A percentile compares a stretch with the other conserved stretches of the same genome.
These are phyloP conservation scores for Coilia nasus DNA, from an alignment of 2,797 vertebrate genomes.

Conservation along the genomic window DNA sequence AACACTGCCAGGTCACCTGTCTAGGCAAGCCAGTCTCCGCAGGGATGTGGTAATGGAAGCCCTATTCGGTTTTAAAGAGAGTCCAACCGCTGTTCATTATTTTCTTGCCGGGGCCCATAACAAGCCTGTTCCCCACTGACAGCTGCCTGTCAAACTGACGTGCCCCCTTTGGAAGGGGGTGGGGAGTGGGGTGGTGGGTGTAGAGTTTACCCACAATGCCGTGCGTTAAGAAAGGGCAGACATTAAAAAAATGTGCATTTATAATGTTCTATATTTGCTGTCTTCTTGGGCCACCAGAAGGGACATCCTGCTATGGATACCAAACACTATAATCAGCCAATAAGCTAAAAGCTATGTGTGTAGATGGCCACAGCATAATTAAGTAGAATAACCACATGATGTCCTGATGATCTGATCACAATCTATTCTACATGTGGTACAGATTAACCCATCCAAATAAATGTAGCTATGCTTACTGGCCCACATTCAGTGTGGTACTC, in stretches of 20 bases:
- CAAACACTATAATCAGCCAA: not conserved
- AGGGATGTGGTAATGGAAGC: not conserved
- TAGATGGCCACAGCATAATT: not conserved
- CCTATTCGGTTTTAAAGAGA: not conserved
- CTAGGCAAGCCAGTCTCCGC: not conserved
- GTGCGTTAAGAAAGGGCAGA: not conserved
- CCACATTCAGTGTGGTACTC: not conserved
- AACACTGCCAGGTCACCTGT: not conserved
- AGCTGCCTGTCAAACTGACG: not conserved
- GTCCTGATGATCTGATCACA: not conserved
- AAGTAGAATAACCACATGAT: not conserved
- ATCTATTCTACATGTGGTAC: not conserved
- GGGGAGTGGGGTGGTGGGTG: too few species aligned
- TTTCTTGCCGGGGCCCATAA: not conserved
- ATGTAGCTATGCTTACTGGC: not conserved
- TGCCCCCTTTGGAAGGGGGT: not conserved
- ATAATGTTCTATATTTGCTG: not conserved
- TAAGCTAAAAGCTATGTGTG: not conserved
- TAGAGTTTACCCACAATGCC: constrained; percentile 4
- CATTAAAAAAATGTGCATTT: not conserved
- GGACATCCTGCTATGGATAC: not conserved
- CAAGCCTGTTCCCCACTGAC: not conserved
- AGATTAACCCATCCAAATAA: not conserved
- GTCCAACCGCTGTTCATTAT: not conserved
- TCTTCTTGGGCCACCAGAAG: not conserved